Evolutionary conservation across 2,113 vertebrate species (phyloP), one percentile per base, ranked within the genome.

Genomic region (Erinaceus europaeus): DNA sequence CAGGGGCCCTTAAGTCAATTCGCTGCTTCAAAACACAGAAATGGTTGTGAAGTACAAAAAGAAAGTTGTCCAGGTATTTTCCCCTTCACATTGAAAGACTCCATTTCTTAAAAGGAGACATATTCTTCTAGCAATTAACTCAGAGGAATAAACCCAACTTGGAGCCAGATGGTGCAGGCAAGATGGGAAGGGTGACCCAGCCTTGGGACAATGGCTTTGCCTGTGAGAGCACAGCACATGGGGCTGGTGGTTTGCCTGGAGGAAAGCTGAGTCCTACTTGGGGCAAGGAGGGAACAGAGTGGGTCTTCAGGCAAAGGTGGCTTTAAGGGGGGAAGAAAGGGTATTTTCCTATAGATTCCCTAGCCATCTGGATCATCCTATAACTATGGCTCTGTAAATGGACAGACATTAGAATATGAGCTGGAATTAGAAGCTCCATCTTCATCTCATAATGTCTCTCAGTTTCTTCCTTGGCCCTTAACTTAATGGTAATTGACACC

Each of bases 21-120:
- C 13, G 21, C 3, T 14, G 15, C 42, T 71, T 62, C 46, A 15
- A 42, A 25, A 25, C 46, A 52, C 13, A 29, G 59, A 40, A 77
- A 38, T 7, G 29, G 3, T 17, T 62, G 14, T 67, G 65, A 48
- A 65, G 2, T 25, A 48, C 38, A 53, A 21, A 50, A 81, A 15
- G 42, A 23, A 79, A 73, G 80, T 13, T 9, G 4, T 20, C n/a
- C 73, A 68, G 55, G 36, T 21, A 32, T 36, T 48, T 42, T 9
- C 23, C 38, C 55, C 23, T 6, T 89, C 59, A 17, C 12, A n/a
- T 10, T 80, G 44, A 72, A 76, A 68, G 48, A 42, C 69, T n/a
- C 11, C 48, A 12, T 61, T 89, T 84, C 69, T 92, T 65, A 52
- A 46, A 50, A 89, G 36, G 61, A 62, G 32, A 4, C 8, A 38